Evolutionary conservation across 2,797 vertebrate genomes (phyloP), one percentile per base, ranked within the genome.

Genomic region (Mastacembelus armatus): DNA sequence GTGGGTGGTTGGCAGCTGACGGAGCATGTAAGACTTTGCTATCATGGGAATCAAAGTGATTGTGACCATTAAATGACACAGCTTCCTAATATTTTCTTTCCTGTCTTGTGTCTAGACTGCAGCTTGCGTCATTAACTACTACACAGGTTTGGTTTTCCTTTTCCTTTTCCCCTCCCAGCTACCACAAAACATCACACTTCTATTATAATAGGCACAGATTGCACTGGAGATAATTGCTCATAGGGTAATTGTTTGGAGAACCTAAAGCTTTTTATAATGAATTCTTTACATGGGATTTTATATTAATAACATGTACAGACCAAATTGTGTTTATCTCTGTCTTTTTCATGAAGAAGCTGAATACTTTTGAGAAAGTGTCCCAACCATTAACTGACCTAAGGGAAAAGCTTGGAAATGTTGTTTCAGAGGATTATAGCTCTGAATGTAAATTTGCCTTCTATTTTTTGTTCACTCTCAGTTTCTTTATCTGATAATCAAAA

Each of bases 1-100:
- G 76, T 75, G 79, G 88, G 77, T 43, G 78, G 73, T 32, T 86
- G 66, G 83, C 72, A 78, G 57, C 69, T 87, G 78, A 78, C 67
- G 7, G 77, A 89, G 79, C 78, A 64, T 67, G 69, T 76, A 85
- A 61, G 19, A 66, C 71, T 82, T 51, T 48, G 66, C 71, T 74
- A 73, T 80, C 66, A 44, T 15, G 57, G 63, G 70, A 72, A 71
- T 84, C 75, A 78, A 75, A 84, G 63, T 36, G 58, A 59, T 51
- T 14, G n/a, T 77, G 73, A 75, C 72, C 71, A 80, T 72, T 74
- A 73, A 71, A 61, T 15, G 29, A 49, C 47, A 36, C 27, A 3
- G 60, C 47, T 71, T 24, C 42, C 63, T 26, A 59, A 57, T 63
- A 27, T 60, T 66, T 45, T 62, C 35, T 60, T 82, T 83, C 80